Percentiles rank a stretch among this genome's conserved stretches.
Conservation (phyloP, 2,797 vertebrate genomes). For the Pelobates cultripes region DNA sequence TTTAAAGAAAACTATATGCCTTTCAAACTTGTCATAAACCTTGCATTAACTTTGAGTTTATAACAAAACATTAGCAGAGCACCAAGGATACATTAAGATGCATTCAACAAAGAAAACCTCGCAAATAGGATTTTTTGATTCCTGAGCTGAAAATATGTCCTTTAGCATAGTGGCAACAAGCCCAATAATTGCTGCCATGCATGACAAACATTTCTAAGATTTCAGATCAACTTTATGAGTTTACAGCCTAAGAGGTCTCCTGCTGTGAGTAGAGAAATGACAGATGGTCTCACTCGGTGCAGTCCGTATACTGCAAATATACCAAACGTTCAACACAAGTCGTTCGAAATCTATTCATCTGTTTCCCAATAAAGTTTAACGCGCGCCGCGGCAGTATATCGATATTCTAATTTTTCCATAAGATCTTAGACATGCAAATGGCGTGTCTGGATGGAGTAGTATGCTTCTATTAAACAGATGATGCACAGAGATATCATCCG, state of each 20-base stretch:
- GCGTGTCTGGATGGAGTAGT: slow-evolving; percentile 9
- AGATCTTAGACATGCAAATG: slow-evolving; percentile 25
- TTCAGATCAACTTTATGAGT: slow-evolving; percentile 63
- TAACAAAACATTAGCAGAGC: neutral
- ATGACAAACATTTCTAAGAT: slow-evolving; percentile 60
- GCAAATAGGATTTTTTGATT: neutral
- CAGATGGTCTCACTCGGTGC: slow-evolving; percentile 71
- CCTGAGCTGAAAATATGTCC: neutral
- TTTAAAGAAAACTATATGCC: neutral
- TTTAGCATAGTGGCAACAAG: slow-evolving; percentile 27
- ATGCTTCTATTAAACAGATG: slow-evolving; percentile 52
- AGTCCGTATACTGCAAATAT: slow-evolving; percentile 68
- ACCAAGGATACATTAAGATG: neutral
- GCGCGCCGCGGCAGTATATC: slow-evolving; percentile 51
- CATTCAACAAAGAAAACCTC: neutral
- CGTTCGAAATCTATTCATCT: slow-evolving; percentile 62
- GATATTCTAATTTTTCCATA: slow-evolving; percentile 35
- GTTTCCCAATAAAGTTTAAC: slow-evolving; percentile 62
- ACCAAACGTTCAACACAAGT: slow-evolving; percentile 61
- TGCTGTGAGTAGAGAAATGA: slow-evolving; percentile 60
- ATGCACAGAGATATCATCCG: slow-evolving; percentile 57
- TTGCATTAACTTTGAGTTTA: neutral
- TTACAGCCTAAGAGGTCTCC: slow-evolving; percentile 60
- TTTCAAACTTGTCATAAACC: neutral
- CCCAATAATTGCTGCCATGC: slow-evolving; percentile 19